Base-by-base conservation (phyloP, 2,888 invertebrate species). In the Rhagonycha lutea region DNA sequence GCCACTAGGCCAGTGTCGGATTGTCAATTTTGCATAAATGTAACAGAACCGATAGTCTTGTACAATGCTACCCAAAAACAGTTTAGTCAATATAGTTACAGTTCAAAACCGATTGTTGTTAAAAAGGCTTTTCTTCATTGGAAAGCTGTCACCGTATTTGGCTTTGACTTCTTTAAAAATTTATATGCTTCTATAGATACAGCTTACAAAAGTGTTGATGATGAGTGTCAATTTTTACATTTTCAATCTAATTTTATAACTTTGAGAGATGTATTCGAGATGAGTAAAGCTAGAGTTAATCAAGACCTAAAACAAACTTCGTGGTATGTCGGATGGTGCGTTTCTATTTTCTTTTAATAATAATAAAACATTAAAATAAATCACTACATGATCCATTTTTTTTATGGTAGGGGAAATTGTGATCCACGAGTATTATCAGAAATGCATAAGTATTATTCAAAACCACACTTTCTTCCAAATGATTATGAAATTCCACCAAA, bases 301-400 rank as follows among this genome's bases (percentile, higher is more conserved):
- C 91, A 93, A 87, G 88, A 90, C 60, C 89, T 89, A 12, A 91
- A 92, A 2, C 89, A 93, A 82, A 88, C 91, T 72, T 92, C 95
- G 1, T 97, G 96, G 96, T 97, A 97, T 89, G 94, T 97, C 67
- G 97, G 97, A 81, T 96, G 96, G 96, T 95, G 89, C 90, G 92
- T 89, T 29, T 24, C 74, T n/a, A 18, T 14, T 68, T 60, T 28
- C 24, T 14, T 28, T 75, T 61, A 23, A 23, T n/a, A n/a, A n/a
- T n/a, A 62, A n/a, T 63, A 23, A 14, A 12, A 12, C 10, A 47
- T n/a, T n/a, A n/a, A n/a, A n/a, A n/a, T n/a, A 69, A 3, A 14
- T 32, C 14, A 10, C 23, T 69, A 10, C 24, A 12, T 4, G 4
- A 32, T 12, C 3, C 2, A 4, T 12, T 12, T 12, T 32, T 2